Conservation (phyloP, 2,113 vertebrate species). For the Scopus umbretta region DNA sequence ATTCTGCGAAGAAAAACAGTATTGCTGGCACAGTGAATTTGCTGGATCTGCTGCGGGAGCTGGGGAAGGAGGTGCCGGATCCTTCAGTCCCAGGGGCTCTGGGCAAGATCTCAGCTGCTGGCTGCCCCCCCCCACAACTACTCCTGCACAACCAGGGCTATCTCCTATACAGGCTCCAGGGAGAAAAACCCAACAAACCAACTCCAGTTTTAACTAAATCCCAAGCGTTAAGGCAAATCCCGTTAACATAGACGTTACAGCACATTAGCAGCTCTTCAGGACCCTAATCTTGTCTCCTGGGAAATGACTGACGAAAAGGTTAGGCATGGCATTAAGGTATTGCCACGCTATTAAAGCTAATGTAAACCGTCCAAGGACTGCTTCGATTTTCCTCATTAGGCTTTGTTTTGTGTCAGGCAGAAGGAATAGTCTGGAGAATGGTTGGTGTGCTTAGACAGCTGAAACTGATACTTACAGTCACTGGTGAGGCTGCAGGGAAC, state of each 20-base stretch:
- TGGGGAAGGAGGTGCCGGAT: neutral
- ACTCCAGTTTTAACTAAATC: conserved; percentile 5
- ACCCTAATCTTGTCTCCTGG: neutral
- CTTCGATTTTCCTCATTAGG: neutral
- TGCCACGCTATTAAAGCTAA: neutral
- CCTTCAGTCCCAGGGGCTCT: neutral
- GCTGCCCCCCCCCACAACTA: neutral
- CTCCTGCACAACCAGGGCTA: neutral
- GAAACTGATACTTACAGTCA: neutral
- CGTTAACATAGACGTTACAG: neutral
- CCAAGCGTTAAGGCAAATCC: neutral
- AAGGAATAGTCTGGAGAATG: neutral
- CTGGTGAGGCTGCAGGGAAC: neutral
- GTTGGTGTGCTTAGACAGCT: neutral
- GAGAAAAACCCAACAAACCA: neutral
- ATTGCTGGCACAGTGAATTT: neutral
- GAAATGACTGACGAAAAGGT: neutral
- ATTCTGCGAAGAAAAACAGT: neutral
- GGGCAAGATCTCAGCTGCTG: neutral
- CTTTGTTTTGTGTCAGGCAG: neutral
- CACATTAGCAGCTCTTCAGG: neutral
- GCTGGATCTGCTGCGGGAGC: neutral
- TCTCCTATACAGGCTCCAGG: neutral
- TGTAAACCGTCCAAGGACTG: neutral
- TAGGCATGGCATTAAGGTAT: neutral